Evolutionary conservation across 1,140 invertebrate species (phyloP), one percentile per base, ranked within the genome.

Genomic region (Scylla paramamosain): DNA sequence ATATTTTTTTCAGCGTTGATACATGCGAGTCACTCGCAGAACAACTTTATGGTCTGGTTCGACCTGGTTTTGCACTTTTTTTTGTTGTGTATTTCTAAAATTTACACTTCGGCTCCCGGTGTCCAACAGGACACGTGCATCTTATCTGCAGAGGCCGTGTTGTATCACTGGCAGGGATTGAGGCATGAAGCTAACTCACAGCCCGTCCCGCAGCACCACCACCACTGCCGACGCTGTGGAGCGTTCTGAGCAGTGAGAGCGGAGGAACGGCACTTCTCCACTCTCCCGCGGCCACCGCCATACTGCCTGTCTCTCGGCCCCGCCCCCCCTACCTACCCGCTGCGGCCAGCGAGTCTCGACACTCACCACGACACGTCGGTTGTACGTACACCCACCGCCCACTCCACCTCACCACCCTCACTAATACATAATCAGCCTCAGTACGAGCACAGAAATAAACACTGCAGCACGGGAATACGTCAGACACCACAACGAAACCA

Each of bases 201-300:
- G 14, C 29, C 14, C 31, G 29, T 28, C 31, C 31, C 31, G 84
- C 45, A 52, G 45, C 45, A 87, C 20, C 46, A 16, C 29, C 48
- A 87, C 82, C 45, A 87, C 12, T 25, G 48, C 45, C 32, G 67
- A 48, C 83, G 28, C 10, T 52, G 45, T 29, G 67, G 45, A 87
- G 84, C 92, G 67, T 32, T 86, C 31, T 83, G 92, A 91, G 46
- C 92, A 83, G 92, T 92, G 29, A 31, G 91, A 92, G 91, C 77
- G 92, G 92, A 93, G 92, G 83, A 87, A 39, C 83, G 31, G 45
- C 92, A 31, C 92, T 93, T 59, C 92, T 67, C 86, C 92, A 93
- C 92, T 46, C 92, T 59, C 92, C 92, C 92, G 92, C 45, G 83
- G 45, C 92, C 92, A 93, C 92, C 92, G 92, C 92, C 92, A 93